A percentile compares a stretch with the other conserved stretches of the same genome.
These are phyloP conservation scores for Fregata magnificens DNA, from an alignment of 2,113 vertebrate genomes.

Conservation along the genomic window DNA sequence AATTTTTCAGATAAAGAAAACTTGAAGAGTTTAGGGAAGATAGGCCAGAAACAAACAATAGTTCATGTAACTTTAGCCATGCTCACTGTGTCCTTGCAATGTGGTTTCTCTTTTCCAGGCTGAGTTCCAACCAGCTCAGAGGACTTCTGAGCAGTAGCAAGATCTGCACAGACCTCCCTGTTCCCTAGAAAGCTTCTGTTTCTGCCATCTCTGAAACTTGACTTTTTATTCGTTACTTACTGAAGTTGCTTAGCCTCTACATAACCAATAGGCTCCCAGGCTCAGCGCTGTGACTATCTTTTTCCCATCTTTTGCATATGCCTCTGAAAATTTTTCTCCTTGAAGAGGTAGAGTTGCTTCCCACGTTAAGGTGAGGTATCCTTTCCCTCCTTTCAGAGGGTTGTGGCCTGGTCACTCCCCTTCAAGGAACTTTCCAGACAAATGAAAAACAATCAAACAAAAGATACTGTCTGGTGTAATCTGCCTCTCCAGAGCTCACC, in stretches of 20 bases:
- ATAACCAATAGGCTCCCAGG: background rate
- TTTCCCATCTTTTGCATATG: background rate
- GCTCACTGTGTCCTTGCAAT: background rate
- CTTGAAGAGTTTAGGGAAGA: background rate
- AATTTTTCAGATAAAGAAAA: background rate
- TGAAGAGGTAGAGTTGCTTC: background rate
- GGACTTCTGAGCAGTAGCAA: accelerated
- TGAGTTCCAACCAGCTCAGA: background rate
- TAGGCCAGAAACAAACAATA: background rate
- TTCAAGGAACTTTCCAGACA: background rate
- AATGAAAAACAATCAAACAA: background rate
- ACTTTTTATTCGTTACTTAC: background rate
- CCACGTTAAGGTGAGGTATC: background rate
- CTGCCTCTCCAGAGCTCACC: background rate
- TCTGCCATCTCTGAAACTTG: background rate
- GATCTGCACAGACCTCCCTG: background rate
- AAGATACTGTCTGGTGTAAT: background rate
- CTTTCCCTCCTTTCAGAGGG: background rate
- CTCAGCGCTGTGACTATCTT: background rate
- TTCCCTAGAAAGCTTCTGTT: background rate
- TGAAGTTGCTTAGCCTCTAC: background rate
- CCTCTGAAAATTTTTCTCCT: background rate
- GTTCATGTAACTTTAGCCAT: background rate
- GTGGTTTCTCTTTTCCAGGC: background rate
- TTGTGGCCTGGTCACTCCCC: background rate